Evolutionary conservation across 2,797 vertebrate species (phyloP).

Genomic region (Echeneis naucrates): DNA sequence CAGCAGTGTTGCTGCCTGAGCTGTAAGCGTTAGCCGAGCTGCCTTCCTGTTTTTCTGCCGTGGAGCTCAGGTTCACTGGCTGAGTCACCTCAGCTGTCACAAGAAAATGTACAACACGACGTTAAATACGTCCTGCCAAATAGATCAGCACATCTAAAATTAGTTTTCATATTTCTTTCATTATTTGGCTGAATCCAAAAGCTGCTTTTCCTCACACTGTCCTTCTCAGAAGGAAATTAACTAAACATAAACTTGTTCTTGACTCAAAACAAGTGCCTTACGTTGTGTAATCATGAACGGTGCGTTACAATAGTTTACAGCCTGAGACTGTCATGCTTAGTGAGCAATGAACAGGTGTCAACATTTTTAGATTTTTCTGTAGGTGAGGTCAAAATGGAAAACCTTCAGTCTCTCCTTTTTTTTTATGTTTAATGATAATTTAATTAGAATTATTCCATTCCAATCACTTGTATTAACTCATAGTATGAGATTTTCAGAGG

Average conservation of each 20-base stretch:
- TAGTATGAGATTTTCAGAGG: not conserved
- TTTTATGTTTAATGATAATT: slow-evolving; percentile 52
- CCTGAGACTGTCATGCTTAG: not conserved
- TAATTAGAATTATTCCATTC: slow-evolving; percentile 53
- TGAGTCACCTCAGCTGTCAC: not conserved
- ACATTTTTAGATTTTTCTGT: no score
- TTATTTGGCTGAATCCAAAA: not conserved
- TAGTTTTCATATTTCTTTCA: not conserved
- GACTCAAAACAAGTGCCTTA: not conserved
- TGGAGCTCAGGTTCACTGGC: slow-evolving; percentile 2
- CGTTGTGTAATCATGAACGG: not conserved
- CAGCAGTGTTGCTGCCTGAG: not conserved
- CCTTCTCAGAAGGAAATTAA: not conserved
- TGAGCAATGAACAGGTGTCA: slow-evolving; percentile 25
- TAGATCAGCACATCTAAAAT: not conserved
- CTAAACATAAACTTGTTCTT: not conserved
- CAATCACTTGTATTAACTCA: slow-evolving; percentile 16
- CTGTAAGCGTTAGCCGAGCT: not conserved
- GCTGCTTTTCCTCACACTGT: not conserved
- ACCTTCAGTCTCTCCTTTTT: slow-evolving; percentile 18
- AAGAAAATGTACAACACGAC: not conserved
- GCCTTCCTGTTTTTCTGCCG: not conserved
- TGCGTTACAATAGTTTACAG: not conserved
- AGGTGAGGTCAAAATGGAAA: no score
- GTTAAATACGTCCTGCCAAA: no score